Conservation (phyloP, 2,797 vertebrate genomes). For the Hyperoplus lanceolatus region DNA sequence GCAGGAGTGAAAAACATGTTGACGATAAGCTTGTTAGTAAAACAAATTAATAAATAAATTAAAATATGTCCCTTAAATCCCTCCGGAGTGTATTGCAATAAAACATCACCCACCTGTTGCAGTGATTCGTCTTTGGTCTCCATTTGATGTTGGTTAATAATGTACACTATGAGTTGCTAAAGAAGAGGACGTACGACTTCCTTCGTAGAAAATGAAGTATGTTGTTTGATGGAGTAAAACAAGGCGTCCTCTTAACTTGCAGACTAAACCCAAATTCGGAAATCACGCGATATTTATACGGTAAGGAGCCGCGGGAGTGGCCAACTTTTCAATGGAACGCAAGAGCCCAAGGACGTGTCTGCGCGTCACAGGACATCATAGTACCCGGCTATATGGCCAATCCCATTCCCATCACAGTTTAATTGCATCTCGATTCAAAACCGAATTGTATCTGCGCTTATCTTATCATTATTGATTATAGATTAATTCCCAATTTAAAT, state of each 20-base stretch:
- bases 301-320: slow-evolving; percentile 28
- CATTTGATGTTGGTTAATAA: slow-evolving; percentile 35
- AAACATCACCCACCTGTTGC: slow-evolving; percentile 45
- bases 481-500: too few species aligned
- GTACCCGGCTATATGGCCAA: neutral
- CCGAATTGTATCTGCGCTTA: too few species aligned
- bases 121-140: slow-evolving; percentile 32
- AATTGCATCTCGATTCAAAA: too few species aligned
- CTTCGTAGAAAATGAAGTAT: neutral
- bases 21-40: neutral
- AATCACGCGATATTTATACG: slow-evolving; percentile 47
- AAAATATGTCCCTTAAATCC: too few species aligned
- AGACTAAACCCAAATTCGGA: neutral
- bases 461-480: too few species aligned
- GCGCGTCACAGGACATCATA: neutral
- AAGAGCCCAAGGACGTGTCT: slow-evolving; percentile 26
- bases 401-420: too few species aligned
- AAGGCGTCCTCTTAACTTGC: neutral
- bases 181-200: neutral
- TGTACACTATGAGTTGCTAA: fast-evolving
- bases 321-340: neutral
- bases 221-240: too few species aligned
- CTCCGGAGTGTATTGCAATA: neutral
- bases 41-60: neutral
- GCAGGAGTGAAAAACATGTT: too few species aligned